A percentile compares a stretch with the other conserved stretches of the same genome.
Evolutionary conservation across 2,797 vertebrate species (phyloP).

Genomic region (Sparidentex hasta): DNA sequence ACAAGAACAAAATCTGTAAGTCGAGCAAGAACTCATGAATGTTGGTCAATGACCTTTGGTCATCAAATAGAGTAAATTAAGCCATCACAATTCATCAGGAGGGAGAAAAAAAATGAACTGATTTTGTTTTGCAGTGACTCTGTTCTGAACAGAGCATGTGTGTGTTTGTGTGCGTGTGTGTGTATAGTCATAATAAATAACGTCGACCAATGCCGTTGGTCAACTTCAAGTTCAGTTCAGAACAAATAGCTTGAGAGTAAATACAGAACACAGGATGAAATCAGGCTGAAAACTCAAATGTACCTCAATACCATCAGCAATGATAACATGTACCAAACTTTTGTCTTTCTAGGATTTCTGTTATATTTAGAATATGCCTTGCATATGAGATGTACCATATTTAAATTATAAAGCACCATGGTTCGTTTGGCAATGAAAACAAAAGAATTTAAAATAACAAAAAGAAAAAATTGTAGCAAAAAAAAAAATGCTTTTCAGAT

Average conservation of each 20-base stretch:
- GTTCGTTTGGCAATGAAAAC: slow-evolving; percentile 94
- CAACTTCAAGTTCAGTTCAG: slow-evolving; percentile 97
- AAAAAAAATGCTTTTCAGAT: slow-evolving; percentile 62
- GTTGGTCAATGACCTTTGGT: slow-evolving; percentile 97
- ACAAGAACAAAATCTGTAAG: slow-evolving; percentile 82
- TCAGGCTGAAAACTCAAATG: slow-evolving; percentile 93
- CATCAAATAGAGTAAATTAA: slow-evolving; percentile 82
- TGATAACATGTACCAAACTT: slow-evolving; percentile 91
- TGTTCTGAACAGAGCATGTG: slow-evolving; percentile 93
- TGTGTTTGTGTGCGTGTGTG: slow-evolving; percentile 70
- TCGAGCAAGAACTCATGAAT: slow-evolving; percentile 81
- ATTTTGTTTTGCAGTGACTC: slow-evolving; percentile 90
- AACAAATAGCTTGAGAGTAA: slow-evolving; percentile 97
- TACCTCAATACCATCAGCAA: slow-evolving; percentile 95
- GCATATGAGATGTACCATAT: slow-evolving; percentile 96
- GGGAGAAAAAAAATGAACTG: slow-evolving; percentile 78
- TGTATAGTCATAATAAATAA: slow-evolving; percentile 97
- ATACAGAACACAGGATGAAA: slow-evolving; percentile 89
- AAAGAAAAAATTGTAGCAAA: slow-evolving; percentile 78
- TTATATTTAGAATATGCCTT: slow-evolving; percentile 91
- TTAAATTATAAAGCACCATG: slow-evolving; percentile 98
- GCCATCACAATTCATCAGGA: slow-evolving; percentile 71
- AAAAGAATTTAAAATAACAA: slow-evolving; percentile 71
- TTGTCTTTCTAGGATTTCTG: slow-evolving; percentile 81
- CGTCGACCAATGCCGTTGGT: slow-evolving; percentile 94